These are phyloP conservation scores for Suillia variegata DNA, from an alignment of 2,888 invertebrate species.

Conservation along the genomic window DNA sequence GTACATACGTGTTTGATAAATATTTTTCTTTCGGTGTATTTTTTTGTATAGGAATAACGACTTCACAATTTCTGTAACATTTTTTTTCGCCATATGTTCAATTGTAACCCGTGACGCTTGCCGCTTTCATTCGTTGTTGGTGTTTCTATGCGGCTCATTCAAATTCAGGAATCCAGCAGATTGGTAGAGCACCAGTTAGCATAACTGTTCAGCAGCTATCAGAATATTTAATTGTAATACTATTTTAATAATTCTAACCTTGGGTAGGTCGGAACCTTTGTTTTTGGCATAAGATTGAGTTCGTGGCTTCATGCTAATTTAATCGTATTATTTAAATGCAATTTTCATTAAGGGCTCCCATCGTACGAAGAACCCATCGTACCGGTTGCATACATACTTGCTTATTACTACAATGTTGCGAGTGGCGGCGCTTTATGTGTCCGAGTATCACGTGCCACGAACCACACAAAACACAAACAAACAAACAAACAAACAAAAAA, in stretches of 20 bases:
- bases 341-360: background rate
- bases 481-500: no score
- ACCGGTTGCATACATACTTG: no score
- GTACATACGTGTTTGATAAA: no score
- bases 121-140: no score
- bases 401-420: slow-evolving; percentile 9
- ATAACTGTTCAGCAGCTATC: background rate
- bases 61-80: background rate
- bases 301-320: slow-evolving; percentile 26
- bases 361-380: no score
- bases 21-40: no score
- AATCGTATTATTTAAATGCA: slow-evolving; percentile 5
- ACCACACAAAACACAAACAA: no score
- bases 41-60: no score
- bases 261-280: slow-evolving; percentile 19
- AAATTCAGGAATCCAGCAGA: no score
- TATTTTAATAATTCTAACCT: slow-evolving; percentile 43
- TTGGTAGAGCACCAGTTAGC: background rate
- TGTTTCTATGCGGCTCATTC: no score
- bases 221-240: slow-evolving; percentile 25
- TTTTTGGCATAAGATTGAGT: background rate
- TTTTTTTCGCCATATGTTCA: slow-evolving; percentile 1
- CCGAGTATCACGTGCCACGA: background rate
- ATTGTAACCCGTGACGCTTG: background rate
- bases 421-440: background rate